Percentiles rank a stretch among this genome's conserved stretches.
Evolutionary conservation across 2,888 invertebrate genomes (phyloP).

Genomic region (Abrostola tripartita): DNA sequence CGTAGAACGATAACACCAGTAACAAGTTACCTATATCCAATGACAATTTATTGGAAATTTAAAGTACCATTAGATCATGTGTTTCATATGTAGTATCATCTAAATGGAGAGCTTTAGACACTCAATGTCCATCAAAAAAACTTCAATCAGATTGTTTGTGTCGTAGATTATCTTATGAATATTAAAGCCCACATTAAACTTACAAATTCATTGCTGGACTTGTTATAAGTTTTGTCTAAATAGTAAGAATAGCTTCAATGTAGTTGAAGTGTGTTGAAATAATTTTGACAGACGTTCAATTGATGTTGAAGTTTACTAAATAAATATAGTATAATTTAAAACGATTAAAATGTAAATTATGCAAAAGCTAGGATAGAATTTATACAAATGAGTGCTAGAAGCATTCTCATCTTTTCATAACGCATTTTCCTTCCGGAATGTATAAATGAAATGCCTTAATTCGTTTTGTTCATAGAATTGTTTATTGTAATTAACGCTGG

Average conservation of each 20-base stretch:
- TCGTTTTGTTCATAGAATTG: constrained; percentile 25
- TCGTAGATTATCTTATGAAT: too few relatives aligned
- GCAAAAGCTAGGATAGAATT: constrained; percentile 1
- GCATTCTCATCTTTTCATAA: constrained; percentile 4
- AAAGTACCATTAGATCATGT: constrained; percentile 16
- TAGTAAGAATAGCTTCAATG: too few relatives aligned
- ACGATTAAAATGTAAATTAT: constrained; percentile 1
- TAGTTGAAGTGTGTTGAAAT: too few relatives aligned
- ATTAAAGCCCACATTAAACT: too few relatives aligned
- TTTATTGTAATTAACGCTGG: constrained; percentile 36
- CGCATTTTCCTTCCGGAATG: neutral
- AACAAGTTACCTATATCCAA: constrained; percentile 1
- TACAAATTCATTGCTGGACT: too few relatives aligned
- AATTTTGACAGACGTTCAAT: too few relatives aligned
- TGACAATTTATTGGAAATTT: constrained; percentile 33
- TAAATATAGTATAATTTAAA: too few relatives aligned
- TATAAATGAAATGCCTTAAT: constrained; percentile 16
- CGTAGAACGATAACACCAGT: constrained; percentile 21
- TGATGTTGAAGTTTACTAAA: too few relatives aligned
- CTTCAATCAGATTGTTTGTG: neutral
- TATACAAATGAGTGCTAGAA: constrained; percentile 1
- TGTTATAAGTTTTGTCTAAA: too few relatives aligned
- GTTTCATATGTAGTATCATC: too few relatives aligned
- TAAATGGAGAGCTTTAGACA: constrained; percentile 22
- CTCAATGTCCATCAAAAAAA: neutral